A percentile compares a stretch with the other conserved stretches of the same genome.
Conservation (phyloP, 2,113 vertebrate genomes). For the human (Homo sapiens) region DNA sequence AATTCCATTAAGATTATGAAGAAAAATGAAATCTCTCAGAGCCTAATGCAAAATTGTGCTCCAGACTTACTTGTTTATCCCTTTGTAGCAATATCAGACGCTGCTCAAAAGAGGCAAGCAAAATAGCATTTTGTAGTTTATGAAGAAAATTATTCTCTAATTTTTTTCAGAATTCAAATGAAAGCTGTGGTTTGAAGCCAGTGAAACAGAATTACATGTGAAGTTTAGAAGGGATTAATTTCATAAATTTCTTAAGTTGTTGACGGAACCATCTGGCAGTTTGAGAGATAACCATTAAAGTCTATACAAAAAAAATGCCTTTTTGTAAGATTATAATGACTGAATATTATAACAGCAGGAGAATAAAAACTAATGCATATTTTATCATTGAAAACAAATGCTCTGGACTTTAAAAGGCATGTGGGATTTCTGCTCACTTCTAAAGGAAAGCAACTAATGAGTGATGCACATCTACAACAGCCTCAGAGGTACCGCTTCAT, state of each 20-base stretch:
- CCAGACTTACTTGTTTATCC: conserved; percentile 8
- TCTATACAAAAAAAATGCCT: conserved; percentile 44
- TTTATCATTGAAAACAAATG: conserved; percentile 54
- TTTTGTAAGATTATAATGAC: conserved; percentile 57
- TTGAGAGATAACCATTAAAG: conserved; percentile 63
- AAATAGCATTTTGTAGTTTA: conserved; percentile 25
- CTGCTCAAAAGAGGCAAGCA: conserved; percentile 2
- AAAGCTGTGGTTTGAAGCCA: conserved; percentile 63
- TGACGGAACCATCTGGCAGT: conserved; percentile 44
- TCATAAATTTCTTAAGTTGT: conserved; percentile 59
- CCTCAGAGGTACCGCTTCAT: not conserved
- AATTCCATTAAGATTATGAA: conserved; percentile 44
- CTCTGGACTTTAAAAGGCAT: conserved; percentile 31
- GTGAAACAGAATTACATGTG: conserved; percentile 52
- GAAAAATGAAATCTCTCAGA: not conserved
- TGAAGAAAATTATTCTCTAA: conserved; percentile 41
- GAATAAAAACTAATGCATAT: conserved; percentile 45
- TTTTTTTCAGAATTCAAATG: conserved; percentile 65
- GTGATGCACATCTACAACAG: rapidly evolving
- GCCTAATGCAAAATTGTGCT: not conserved
- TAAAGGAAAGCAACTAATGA: not conserved
- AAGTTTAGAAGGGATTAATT: conserved; percentile 68
- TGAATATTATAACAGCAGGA: conserved; percentile 33
- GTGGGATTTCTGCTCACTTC: conserved; percentile 19
- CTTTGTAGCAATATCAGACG: not conserved